Evolutionary conservation across 2,888 invertebrate genomes (phyloP).

Genomic region (Nemotelus nigrinus): DNA sequence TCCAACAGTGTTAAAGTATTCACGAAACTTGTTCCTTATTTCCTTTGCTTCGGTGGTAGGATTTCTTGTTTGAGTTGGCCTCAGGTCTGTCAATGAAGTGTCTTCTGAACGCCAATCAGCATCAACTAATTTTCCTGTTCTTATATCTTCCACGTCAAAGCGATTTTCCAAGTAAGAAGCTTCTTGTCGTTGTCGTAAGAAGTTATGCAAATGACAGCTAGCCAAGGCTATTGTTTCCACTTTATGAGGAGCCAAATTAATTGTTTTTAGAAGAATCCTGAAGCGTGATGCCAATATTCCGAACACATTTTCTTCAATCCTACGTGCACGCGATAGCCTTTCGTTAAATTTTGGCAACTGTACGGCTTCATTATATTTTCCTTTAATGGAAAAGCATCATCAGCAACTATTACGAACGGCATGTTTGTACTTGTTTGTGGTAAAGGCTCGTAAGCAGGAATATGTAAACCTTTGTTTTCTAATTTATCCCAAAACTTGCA

Average conservation of each 20-base stretch:
- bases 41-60: no score
- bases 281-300: conserved; percentile 53
- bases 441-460: conserved; percentile 13
- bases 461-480: conserved; percentile 24
- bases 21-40: no score
- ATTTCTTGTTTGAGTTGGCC: no score
- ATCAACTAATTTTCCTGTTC: no score
- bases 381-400: conserved; percentile 45
- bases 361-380: conserved; percentile 52
- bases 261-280: conserved; percentile 52
- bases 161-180: no score
- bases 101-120: no score
- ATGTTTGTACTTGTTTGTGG: not conserved
- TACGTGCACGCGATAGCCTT: conserved; percentile 25
- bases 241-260: conserved; percentile 50
- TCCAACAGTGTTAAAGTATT: no score
- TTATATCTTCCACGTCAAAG: no score
- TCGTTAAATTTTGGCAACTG: conserved; percentile 43
- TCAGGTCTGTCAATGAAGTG: no score
- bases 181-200: not conserved
- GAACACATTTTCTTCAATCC: conserved; percentile 45
- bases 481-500: conserved; percentile 13
- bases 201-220: conserved; percentile 49
- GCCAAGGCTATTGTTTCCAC: conserved; percentile 39
- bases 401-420: conserved; percentile 42